A percentile compares a stretch with the other conserved stretches of the same genome.
These are phyloP conservation scores for Brotula barbata DNA, from an alignment of 2,797 vertebrate genomes.

Conservation along the genomic window DNA sequence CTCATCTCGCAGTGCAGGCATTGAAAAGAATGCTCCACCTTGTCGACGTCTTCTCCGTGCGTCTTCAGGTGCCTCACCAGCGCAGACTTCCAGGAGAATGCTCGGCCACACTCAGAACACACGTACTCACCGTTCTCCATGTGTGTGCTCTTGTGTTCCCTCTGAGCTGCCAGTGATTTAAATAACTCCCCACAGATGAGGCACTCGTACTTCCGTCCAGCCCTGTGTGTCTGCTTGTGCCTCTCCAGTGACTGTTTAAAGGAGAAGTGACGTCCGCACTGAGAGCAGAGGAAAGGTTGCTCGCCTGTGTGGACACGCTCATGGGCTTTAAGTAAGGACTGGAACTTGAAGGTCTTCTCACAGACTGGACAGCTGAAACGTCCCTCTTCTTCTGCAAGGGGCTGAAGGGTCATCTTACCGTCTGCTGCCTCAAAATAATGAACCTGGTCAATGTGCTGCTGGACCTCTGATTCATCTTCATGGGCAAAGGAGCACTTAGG, in stretches of 20 bases:
- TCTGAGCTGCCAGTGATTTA: conserved; percentile 57
- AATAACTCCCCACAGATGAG: conserved; percentile 74
- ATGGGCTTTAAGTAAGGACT: conserved; percentile 74
- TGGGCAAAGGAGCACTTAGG: conserved; percentile 45
- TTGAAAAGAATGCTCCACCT: conserved; percentile 29
- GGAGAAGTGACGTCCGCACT: conserved; percentile 77
- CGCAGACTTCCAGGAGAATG: conserved; percentile 71
- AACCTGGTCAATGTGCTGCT: conserved; percentile 46
- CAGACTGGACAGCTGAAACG: conserved; percentile 71
- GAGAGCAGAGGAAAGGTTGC: conserved; percentile 75
- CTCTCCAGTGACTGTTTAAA: conserved; percentile 79
- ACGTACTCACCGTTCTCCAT: conserved; percentile 65
- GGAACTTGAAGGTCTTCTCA: conserved; percentile 75
- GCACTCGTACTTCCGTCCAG: conserved; percentile 67
- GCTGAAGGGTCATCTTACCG: conserved; percentile 3
- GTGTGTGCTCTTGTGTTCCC: conserved; percentile 59
- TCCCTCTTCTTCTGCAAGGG: conserved; percentile 29
- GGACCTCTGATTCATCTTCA: conserved; percentile 46
- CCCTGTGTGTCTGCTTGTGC: conserved; percentile 76
- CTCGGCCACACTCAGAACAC: conserved; percentile 69
- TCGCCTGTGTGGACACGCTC: conserved; percentile 78
- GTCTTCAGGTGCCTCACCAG: conserved; percentile 74
- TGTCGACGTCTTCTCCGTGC: conserved; percentile 32
- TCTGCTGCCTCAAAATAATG: conserved; percentile 26
- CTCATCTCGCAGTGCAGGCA: conserved; percentile 65